Evolutionary conservation across 2,888 invertebrate species (phyloP).

Genomic region (Drosophila emarginata): DNA sequence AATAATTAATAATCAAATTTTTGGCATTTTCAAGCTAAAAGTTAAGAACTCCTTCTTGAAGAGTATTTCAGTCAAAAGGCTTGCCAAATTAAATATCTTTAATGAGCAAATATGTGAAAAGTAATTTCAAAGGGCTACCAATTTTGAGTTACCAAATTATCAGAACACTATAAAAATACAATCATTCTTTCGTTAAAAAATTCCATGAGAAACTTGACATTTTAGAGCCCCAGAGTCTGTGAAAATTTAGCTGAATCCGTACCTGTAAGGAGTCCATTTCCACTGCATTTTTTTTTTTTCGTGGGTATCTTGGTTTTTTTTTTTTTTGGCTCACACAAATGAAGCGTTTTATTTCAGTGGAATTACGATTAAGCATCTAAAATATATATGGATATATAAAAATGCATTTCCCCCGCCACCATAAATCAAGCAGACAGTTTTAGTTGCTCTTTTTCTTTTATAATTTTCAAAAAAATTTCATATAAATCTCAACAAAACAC

Average conservation of each 20-base stretch:
- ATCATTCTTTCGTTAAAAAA: not conserved
- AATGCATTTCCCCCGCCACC: slow-evolving; percentile 40
- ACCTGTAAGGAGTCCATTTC: not conserved
- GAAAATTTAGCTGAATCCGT: not conserved
- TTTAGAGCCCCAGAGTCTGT: not conserved
- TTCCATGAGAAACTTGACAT: not conserved
- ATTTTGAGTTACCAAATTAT: too few species aligned
- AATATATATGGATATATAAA: slow-evolving; percentile 12
- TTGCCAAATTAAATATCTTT: too few species aligned
- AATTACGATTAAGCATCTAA: slow-evolving; percentile 29
- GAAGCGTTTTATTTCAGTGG: slow-evolving; percentile 15
- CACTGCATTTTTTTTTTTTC: not conserved
- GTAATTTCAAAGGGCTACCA: too few species aligned
- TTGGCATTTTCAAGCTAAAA: too few species aligned
- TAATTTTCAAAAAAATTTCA: slow-evolving; percentile 18
- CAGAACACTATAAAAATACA: too few species aligned
- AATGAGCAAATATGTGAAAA: too few species aligned
- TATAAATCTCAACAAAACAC: slow-evolving; percentile 58
- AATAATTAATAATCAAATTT: too few species aligned
- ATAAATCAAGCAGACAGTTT: slow-evolving; percentile 59
- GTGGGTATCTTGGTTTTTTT: too few species aligned
- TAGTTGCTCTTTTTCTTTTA: slow-evolving; percentile 12
- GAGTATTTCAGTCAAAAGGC: too few species aligned
- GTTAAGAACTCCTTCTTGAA: too few species aligned
- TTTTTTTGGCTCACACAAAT: too few species aligned